Base-by-base conservation (phyloP, 1,140 invertebrate species). In the Diprion similis region DNA sequence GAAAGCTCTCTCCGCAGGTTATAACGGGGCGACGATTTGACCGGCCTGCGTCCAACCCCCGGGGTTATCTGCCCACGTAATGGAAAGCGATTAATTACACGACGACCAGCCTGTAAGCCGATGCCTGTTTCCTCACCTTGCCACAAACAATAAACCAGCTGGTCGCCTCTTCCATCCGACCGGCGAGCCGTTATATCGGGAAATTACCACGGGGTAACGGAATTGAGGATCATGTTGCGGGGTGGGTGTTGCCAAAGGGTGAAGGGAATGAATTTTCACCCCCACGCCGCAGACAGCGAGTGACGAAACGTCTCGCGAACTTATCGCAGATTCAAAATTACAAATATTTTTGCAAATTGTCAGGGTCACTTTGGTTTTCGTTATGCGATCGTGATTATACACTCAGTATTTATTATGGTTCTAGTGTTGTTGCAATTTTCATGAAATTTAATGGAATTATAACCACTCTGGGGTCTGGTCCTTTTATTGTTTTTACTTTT, bases 31-130 rank as follows among this genome's bases (percentile, higher is more conserved):
- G 51, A 59, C 11, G 51, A 17, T 59, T 59, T 8, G 51, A 59
- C 51, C 51, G 51, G 24, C n/a, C 51, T 59, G 51, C 51, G 24
- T 37, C 24, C 51, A 15, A 8, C 51, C 51, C 51, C n/a, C 51
- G 51, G 24, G 66, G 66, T 68, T 19, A 45, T 18, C 37, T 17
- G 18, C 8, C 37, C 13, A 11, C 18, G 18, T 68, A 68, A 68
- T 68, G 66, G 66, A 68, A 68, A 68, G 18, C 66, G 66, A 68
- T 68, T 68, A 68, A 68, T 68, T 68, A 68, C 66, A 18, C 8
- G 10, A 37, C 24, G 24, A 37, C 24, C 24, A 37, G 10, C 19
- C 66, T 11, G 66, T 68, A 68, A 68, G 66, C 66, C 37, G 66
- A 68, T 68, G 66, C 66, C 37, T 68, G 13, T 19, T 68, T 68